Percentiles rank a stretch among this genome's conserved stretches.
phyloP scores from a whole-genome alignment of 2,888 invertebrate species.

The Strigamia crassipes region DNA sequence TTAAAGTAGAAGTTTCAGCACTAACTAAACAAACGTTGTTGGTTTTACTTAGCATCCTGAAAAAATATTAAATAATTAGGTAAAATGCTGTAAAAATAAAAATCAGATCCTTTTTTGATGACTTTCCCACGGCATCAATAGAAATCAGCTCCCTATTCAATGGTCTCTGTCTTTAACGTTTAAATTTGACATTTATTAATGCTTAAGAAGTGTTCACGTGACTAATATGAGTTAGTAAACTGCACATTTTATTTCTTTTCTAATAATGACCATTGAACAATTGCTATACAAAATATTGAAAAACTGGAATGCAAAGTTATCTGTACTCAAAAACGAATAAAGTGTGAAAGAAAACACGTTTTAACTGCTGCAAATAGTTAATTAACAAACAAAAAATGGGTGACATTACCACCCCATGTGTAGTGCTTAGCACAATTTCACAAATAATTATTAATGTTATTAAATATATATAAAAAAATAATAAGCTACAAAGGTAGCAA shows the following conservation, averaged over 20 bases:
- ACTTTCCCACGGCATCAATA: no score
- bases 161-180: background rate
- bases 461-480: constrained; percentile 18
- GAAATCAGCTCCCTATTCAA: background rate
- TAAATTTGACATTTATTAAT: no score
- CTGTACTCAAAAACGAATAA: background rate
- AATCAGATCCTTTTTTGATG: background rate
- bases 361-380: background rate
- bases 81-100: background rate
- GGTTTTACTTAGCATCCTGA: no score
- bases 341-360: background rate
- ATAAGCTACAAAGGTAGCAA: constrained; percentile 22
- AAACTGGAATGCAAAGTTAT: background rate
- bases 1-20: background rate
- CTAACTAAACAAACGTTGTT: background rate
- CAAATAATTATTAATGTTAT: background rate
- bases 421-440: constrained; percentile 23
- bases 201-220: no score
- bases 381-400: background rate
- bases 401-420: constrained; percentile 2
- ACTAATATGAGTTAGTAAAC: no score
- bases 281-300: background rate
- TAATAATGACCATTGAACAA: background rate
- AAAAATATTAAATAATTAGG: background rate
- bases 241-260: no score